A percentile compares a stretch with the other conserved stretches of the same genome.
These are phyloP conservation scores for Microtus montanus DNA, from an alignment of 2,113 vertebrate species.

Conservation along the genomic window DNA sequence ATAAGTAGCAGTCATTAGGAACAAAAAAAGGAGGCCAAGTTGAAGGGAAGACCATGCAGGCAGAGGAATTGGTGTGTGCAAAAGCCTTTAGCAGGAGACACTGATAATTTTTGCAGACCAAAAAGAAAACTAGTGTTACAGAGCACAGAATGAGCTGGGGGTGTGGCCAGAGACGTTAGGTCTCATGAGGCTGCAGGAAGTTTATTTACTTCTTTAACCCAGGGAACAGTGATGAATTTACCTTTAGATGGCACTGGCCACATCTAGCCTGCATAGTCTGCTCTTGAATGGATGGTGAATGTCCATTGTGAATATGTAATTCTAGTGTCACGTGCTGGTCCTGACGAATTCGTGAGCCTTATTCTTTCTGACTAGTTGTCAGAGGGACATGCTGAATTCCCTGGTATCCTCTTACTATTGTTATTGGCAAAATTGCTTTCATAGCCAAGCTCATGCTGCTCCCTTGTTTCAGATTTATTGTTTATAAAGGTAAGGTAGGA, in stretches of 20 bases:
- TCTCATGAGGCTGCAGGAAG: background rate
- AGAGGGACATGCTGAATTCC: slow-evolving; percentile 10
- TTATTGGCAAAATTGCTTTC: background rate
- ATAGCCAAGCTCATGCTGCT: background rate
- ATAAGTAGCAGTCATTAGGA: background rate
- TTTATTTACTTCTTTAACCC: slow-evolving; percentile 30
- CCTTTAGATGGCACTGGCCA: background rate
- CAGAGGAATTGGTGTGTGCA: background rate
- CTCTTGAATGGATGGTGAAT: background rate
- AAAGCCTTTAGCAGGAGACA: background rate
- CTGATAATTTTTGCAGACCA: background rate
- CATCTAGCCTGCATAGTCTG: background rate
- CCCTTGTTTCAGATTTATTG: background rate
- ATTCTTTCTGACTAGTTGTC: background rate
- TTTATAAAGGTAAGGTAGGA: background rate
- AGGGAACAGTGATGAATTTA: background rate
- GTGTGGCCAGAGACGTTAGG: background rate
- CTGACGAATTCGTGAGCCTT: background rate
- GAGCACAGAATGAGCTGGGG: background rate
- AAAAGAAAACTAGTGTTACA: background rate
- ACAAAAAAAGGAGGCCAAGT: background rate
- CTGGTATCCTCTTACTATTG: background rate
- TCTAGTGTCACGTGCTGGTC: background rate
- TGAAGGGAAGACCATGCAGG: background rate
- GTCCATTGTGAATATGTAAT: background rate